Base-by-base conservation (phyloP, 2,797 vertebrate genomes). In the Pelochelys cantorii region DNA sequence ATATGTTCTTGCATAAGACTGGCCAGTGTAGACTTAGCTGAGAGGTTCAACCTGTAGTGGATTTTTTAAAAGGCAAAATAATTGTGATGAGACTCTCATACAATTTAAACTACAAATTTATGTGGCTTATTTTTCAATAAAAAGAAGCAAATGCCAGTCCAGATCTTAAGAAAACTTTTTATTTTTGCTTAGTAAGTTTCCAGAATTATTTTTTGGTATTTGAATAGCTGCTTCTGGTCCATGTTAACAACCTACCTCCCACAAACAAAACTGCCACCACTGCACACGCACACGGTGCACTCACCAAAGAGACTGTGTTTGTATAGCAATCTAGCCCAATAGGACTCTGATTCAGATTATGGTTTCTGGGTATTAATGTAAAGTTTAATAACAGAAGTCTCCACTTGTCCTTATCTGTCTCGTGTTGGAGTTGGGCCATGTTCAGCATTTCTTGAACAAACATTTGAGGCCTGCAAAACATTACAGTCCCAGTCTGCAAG, bases 391-490 rank as follows among this genome's bases (percentile, higher is more conserved):
- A 85, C 9, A 85, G 78, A n/a, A 71, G 42, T 31, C 79, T 85
- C 57, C 29, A 37, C 84, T 90, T 86, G 85, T 81, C 81, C 71
- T 75, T 83, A 1, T 17, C 57, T 53, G n/a, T 57, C 52, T 85
- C 37, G 68, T 60, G 1, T 31, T 89, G 79, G 18, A 71, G 83
- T 71, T 62, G 10, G 57, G 85, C 87, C 92, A 84, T 59, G 62
- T 88, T 20, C 84, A 81, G 93, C 93, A 84, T 3, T 54, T 37
- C 60, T 83, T 68, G 59, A 74, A 91, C 93, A 94, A 94, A 84
- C 74, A 87, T 48, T 34, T 11, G 3, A 83, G 79, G 60, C 59
- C 93, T 94, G 86, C 83, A 87, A 88, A 95, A 85, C 62, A 81
- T 87, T 77, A 81, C 56, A 81, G 42, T 34, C 65, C n/a, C 37